phyloP scores from a whole-genome alignment of 2,797 vertebrate genomes.

The Apogon hyalosoma region DNA sequence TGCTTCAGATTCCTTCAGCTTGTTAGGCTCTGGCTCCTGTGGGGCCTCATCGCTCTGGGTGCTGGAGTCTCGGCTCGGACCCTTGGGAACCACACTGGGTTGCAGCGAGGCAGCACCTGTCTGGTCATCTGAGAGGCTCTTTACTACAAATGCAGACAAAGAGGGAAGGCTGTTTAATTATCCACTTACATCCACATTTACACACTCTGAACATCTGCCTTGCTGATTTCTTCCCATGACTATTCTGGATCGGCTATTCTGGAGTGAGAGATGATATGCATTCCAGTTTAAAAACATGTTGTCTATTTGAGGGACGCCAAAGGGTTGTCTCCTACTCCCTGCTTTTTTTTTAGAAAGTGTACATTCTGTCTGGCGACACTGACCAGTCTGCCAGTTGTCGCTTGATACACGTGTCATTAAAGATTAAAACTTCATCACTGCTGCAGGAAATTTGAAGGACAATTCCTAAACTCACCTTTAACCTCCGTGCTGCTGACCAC shows the following conservation, averaged over 20 bases:
- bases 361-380: slow-evolving; percentile 75
- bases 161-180: slow-evolving; percentile 70
- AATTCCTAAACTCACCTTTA: slow-evolving; percentile 82
- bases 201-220: slow-evolving; percentile 70
- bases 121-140: slow-evolving; percentile 85
- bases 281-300: slow-evolving; percentile 74
- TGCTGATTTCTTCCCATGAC: slow-evolving; percentile 59
- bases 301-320: slow-evolving; percentile 73
- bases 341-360: slow-evolving; percentile 67
- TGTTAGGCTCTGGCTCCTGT: slow-evolving; percentile 43
- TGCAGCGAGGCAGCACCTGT: slow-evolving; percentile 64
- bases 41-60: slow-evolving; percentile 85
- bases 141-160: slow-evolving; percentile 79
- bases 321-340: slow-evolving; percentile 38
- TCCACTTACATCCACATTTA: slow-evolving; percentile 46
- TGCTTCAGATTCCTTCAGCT: slow-evolving; percentile 38
- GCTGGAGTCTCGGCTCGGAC: slow-evolving; percentile 86
- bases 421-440: slow-evolving; percentile 22
- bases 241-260: slow-evolving; percentile 83
- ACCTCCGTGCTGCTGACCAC: slow-evolving; percentile 49
- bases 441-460: neutral
- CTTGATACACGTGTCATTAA: slow-evolving; percentile 44
- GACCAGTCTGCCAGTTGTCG: slow-evolving; percentile 73
- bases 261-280: slow-evolving; percentile 73
- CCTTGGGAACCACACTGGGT: slow-evolving; percentile 69